phyloP scores from a whole-genome alignment of 2,113 vertebrate species.

The Nothobranchius kuhntae region DNA sequence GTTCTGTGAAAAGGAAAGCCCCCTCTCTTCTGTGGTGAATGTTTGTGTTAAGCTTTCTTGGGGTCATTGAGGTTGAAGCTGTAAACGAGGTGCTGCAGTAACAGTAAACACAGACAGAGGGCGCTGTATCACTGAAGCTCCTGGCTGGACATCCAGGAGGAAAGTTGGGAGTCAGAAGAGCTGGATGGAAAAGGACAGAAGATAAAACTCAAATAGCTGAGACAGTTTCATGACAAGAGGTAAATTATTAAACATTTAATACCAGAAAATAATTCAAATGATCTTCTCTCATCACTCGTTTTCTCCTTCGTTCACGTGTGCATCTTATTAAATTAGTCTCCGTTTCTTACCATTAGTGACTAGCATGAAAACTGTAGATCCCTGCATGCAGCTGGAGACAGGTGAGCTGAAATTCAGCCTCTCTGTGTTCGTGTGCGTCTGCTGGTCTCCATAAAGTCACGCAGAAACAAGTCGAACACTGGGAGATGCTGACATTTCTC shows the following conservation, averaged over 20 bases:
- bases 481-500: background rate
- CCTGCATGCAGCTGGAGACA: conserved; percentile 51
- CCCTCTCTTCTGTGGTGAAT: background rate
- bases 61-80: conserved; percentile 9
- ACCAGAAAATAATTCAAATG: too few species aligned
- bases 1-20: too few species aligned
- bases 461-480: conserved; percentile 4
- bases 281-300: conserved; percentile 1
- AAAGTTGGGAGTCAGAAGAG: conserved; percentile 4
- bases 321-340: conserved; percentile 1
- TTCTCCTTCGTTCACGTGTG: background rate
- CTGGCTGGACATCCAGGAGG: conserved; percentile 20
- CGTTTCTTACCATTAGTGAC: conserved; percentile 48
- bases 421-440: background rate
- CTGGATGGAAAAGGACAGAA: background rate
- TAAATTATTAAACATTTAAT: too few species aligned
- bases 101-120: conserved; percentile 64
- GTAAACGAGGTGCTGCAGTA: conserved; percentile 29
- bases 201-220: background rate
- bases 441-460: conserved; percentile 9
- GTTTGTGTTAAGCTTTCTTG: background rate
- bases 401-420: conserved; percentile 28
- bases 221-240: conserved; percentile 18
- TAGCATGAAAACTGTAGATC: conserved; percentile 58
- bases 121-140: conserved; percentile 62